Conservation (phyloP, 2,797 vertebrate genomes). For the Scomberomorus guttatus region DNA sequence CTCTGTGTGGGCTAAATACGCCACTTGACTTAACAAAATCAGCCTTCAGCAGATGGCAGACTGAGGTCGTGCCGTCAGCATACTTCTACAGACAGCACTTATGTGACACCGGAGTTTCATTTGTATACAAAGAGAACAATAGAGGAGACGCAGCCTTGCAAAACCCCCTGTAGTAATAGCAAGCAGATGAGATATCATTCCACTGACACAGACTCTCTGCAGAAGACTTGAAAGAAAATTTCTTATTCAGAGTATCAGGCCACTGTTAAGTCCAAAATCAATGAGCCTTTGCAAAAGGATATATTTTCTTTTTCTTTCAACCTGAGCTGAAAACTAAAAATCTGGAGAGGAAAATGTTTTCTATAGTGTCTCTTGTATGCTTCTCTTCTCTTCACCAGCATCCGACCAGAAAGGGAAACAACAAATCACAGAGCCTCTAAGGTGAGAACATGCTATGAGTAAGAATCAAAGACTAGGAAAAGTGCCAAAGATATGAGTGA, state of each 20-base stretch:
- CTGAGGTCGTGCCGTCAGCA: slow-evolving; percentile 13
- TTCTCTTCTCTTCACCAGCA: slow-evolving; percentile 12
- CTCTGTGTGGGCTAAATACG: slow-evolving; percentile 29
- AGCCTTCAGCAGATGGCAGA: slow-evolving; percentile 25
- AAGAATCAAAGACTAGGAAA: slow-evolving; percentile 26
- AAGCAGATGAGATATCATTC: slow-evolving; percentile 37
- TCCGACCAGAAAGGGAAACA: slow-evolving; percentile 23
- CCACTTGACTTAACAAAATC: slow-evolving; percentile 36
- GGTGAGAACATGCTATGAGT: slow-evolving; percentile 19
- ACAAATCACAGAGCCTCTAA: slow-evolving; percentile 24
- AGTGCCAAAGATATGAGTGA: slow-evolving; percentile 29
- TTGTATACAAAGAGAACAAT: slow-evolving; percentile 26
- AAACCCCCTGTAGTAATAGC: slow-evolving; percentile 12
- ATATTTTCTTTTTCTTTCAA: slow-evolving; percentile 30
- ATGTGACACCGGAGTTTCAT: slow-evolving; percentile 17
- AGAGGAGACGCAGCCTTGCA: not conserved
- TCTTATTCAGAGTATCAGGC: slow-evolving; percentile 39
- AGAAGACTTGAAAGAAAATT: slow-evolving; percentile 43
- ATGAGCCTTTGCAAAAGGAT: slow-evolving; percentile 32
- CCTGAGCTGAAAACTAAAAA: slow-evolving; percentile 41
- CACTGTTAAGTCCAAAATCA: slow-evolving; percentile 44
- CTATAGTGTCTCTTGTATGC: not conserved
- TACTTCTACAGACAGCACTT: slow-evolving; percentile 20
- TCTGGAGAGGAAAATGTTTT: slow-evolving; percentile 11
- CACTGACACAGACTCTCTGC: slow-evolving; percentile 22